These are phyloP conservation scores for Smittia sp. DNA, from an alignment of 2,888 invertebrate species.

Conservation along the genomic window DNA sequence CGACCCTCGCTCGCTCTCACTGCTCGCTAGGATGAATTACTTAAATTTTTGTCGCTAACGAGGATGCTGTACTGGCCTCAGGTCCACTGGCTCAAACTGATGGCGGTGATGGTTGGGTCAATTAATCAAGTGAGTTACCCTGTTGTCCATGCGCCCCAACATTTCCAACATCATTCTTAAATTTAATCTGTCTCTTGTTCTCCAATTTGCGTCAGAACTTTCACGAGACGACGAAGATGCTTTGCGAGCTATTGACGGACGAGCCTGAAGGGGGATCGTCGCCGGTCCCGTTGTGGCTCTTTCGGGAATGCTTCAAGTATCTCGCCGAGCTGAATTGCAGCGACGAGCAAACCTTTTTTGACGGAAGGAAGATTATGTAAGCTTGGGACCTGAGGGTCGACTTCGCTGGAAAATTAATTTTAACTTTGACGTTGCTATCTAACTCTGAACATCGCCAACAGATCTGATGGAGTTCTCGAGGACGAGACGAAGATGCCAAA, in stretches of 20 bases:
- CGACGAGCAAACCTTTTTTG: conserved; percentile 44
- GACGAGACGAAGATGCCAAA: conserved; percentile 43
- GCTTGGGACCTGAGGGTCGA: conserved; percentile 22
- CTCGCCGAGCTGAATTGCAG: conserved; percentile 58
- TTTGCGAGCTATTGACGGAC: conserved; percentile 77
- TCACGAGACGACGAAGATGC: conserved; percentile 72
- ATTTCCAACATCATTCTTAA: not conserved
- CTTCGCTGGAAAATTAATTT: not conserved
- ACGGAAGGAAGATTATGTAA: conserved; percentile 45
- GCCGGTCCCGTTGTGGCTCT: conserved; percentile 65
- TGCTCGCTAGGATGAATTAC: conserved; percentile 47
- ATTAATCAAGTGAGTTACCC: conserved; percentile 59
- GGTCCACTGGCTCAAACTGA: conserved; percentile 70
- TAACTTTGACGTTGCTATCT: not conserved
- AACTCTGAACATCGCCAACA: conserved; percentile 36
- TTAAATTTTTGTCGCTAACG: conserved; percentile 68
- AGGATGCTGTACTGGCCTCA: conserved; percentile 52
- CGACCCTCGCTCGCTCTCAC: not conserved
- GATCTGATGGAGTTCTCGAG: conserved; percentile 44
- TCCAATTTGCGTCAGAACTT: conserved; percentile 58
- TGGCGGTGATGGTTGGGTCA: conserved; percentile 69
- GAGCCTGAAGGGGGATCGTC: conserved; percentile 82
- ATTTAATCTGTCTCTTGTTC: not conserved
- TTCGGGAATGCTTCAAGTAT: conserved; percentile 60
- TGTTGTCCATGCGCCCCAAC: not conserved